Conservation (phyloP, 2,797 vertebrate species). For the Acrossocheilus wenchowensis region DNA sequence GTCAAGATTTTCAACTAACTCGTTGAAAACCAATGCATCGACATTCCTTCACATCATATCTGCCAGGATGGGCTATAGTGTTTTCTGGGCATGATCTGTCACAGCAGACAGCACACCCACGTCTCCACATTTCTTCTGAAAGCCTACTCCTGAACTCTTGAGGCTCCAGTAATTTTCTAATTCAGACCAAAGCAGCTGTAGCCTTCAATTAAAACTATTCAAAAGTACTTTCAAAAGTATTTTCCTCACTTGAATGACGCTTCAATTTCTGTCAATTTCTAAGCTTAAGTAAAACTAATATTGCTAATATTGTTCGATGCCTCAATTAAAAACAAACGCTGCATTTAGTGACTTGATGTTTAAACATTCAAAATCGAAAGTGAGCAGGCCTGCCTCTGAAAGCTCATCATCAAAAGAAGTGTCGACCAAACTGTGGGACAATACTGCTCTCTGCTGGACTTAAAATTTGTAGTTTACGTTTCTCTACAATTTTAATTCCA, state of each 20-base stretch:
- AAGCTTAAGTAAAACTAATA: neutral
- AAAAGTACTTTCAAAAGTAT: neutral
- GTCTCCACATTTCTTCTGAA: neutral
- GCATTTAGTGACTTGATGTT: neutral
- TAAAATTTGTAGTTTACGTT: neutral
- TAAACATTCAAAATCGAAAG: neutral
- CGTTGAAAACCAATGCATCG: neutral
- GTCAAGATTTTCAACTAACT: slow-evolving; percentile 6
- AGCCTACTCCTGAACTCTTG: neutral
- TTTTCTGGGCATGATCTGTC: neutral
- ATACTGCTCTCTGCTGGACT: slow-evolving; percentile 49
- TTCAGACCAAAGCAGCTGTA: neutral
- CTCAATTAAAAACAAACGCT: neutral
- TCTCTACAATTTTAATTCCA: fast-evolving
- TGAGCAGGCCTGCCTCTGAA: neutral
- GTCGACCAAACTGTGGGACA: neutral
- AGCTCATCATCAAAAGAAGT: neutral
- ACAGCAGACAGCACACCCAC: neutral
- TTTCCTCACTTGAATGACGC: neutral
- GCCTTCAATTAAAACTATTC: no score
- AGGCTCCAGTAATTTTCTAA: neutral
- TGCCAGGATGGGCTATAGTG: neutral
- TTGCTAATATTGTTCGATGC: neutral
- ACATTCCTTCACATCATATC: slow-evolving; percentile 1
- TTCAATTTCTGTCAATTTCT: neutral